A percentile compares a stretch with the other conserved stretches of the same genome.
phyloP scores from a whole-genome alignment of 1,140 invertebrate species.

The Cheumatopsyche charites region DNA sequence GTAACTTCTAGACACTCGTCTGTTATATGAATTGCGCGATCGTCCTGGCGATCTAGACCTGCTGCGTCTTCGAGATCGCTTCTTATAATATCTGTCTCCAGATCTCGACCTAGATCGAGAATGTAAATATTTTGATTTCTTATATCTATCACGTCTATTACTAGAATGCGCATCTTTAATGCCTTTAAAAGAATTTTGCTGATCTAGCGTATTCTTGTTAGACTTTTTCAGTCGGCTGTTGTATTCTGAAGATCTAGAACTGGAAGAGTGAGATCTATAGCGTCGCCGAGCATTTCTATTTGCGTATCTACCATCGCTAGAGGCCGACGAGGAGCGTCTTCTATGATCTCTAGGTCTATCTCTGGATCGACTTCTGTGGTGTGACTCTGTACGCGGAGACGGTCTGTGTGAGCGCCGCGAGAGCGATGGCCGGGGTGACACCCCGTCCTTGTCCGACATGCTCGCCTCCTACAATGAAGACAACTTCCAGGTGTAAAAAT shows the following conservation, averaged over 20 bases:
- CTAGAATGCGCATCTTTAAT: neutral
- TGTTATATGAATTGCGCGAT: neutral
- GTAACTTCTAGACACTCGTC: neutral
- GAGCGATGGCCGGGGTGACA: slow-evolving; percentile 57
- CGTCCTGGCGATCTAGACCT: slow-evolving; percentile 12
- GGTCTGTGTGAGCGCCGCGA: slow-evolving; percentile 47
- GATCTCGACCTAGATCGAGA: slow-evolving; percentile 23
- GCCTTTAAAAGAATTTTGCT: slow-evolving; percentile 1
- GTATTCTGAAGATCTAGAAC: slow-evolving; percentile 12
- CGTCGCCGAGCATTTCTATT: slow-evolving; percentile 2
- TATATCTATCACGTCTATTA: neutral
- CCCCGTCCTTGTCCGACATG: slow-evolving; percentile 55
- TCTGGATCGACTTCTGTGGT: slow-evolving; percentile 24
- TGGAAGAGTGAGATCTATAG: slow-evolving; percentile 6
- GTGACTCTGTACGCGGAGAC: slow-evolving; percentile 7
- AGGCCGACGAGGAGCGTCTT: slow-evolving; percentile 25
- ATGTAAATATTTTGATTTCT: neutral
- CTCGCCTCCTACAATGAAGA: slow-evolving; percentile 63
- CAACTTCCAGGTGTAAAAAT: slow-evolving; percentile 61
- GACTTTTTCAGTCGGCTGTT: neutral
- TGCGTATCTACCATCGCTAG: slow-evolving; percentile 1
- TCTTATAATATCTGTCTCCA: slow-evolving; percentile 23
- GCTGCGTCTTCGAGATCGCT: slow-evolving; percentile 9
- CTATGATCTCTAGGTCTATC: slow-evolving; percentile 12
- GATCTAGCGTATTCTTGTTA: neutral